Conservation (phyloP, 2,888 invertebrate species). For the Schizaphis graminum region DNA sequence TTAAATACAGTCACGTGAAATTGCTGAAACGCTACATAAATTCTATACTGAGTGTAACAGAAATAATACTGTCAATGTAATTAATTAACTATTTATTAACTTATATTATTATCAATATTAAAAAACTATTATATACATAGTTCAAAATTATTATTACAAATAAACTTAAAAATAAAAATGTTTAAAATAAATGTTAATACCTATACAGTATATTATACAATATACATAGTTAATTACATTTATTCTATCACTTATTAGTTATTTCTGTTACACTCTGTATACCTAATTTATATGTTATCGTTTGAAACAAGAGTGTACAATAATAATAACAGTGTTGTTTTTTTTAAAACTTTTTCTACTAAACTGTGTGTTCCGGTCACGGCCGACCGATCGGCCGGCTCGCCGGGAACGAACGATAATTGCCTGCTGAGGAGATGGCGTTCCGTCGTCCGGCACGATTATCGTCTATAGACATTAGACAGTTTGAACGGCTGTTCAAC, state of each 20-base stretch:
- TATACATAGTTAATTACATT: neutral
- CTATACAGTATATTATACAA: neutral
- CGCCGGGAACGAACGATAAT: slow-evolving; percentile 28
- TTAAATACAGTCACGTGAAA: no score
- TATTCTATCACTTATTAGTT: neutral
- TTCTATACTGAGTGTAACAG: neutral
- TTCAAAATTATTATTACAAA: neutral
- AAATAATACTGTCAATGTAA: neutral
- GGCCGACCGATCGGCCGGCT: slow-evolving; percentile 17
- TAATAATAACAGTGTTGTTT: slow-evolving; percentile 16
- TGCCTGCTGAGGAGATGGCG: neutral
- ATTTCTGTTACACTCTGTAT: neutral
- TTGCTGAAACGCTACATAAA: neutral
- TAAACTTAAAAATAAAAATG: neutral
- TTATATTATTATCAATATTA: neutral
- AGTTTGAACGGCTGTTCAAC: neutral
- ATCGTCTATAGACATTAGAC: neutral
- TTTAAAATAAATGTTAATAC: neutral
- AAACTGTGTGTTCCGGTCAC: slow-evolving; percentile 28
- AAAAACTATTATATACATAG: neutral
- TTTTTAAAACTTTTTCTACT: neutral
- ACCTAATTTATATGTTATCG: neutral
- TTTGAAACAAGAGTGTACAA: neutral
- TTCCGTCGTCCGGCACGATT: neutral
- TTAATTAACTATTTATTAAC: neutral